Evolutionary conservation across 2,113 vertebrate species (phyloP).

Genomic region (Strix uralensis): DNA sequence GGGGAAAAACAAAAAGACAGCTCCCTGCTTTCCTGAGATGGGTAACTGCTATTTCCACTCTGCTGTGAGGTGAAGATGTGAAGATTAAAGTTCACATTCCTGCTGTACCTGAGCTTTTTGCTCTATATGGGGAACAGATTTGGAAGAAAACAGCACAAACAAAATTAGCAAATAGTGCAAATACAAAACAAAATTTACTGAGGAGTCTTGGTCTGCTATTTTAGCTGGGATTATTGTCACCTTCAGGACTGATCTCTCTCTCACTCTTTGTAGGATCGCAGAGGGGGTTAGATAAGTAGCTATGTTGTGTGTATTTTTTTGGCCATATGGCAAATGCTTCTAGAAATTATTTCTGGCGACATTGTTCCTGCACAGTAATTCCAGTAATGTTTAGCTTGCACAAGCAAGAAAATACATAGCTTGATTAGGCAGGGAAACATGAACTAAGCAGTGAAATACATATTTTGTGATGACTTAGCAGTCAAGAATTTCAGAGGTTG

Average conservation of each 20-base stretch:
- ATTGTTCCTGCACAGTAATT: background rate
- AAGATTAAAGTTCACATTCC: background rate
- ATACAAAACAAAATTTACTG: background rate
- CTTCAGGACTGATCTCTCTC: background rate
- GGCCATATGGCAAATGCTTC: background rate
- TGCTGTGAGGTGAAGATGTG: background rate
- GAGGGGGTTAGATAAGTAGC: background rate
- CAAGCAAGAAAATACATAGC: background rate
- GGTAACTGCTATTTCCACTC: background rate
- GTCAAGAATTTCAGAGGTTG: background rate
- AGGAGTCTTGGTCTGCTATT: background rate
- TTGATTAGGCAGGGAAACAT: background rate
- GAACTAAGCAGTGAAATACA: background rate
- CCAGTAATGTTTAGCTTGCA: background rate
- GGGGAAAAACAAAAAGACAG: background rate
- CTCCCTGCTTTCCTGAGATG: background rate
- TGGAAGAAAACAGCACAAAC: background rate
- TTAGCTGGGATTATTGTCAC: background rate
- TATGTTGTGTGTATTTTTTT: background rate
- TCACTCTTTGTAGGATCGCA: background rate
- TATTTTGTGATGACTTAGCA: background rate
- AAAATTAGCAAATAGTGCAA: background rate
- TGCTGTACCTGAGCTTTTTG: background rate
- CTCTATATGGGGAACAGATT: background rate
- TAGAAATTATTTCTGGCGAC: background rate